Evolutionary conservation across 53 echinoderm and acorn worm species (phyloP).

Genomic region (Patiria pectinifera): DNA sequence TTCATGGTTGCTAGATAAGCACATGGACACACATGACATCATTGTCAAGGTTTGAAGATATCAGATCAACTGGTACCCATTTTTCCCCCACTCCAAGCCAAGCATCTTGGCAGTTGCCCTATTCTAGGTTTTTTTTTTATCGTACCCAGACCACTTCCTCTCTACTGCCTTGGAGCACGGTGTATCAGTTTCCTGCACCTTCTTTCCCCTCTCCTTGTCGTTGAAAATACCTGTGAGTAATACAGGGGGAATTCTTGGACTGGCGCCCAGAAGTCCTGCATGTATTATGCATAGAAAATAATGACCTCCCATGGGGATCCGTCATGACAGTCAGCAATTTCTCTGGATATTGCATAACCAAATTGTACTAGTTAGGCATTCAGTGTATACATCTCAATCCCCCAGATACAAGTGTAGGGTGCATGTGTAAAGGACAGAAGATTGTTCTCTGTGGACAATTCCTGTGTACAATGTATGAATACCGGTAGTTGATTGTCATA

Average conservation of each 20-base stretch:
- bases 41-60: not conserved
- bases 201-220: not conserved
- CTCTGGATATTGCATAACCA: not conserved
- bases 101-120: not conserved
- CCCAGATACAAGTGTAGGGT: too few species aligned
- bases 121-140: not conserved
- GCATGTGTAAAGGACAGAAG: too few species aligned
- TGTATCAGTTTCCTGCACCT: not conserved
- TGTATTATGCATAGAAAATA: not conserved
- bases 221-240: not conserved
- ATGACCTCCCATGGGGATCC: not conserved
- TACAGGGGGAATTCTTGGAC: not conserved
- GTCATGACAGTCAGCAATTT: not conserved
- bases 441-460: too few species aligned
- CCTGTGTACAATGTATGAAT: too few species aligned
- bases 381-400: not conserved
- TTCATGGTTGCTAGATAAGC: not conserved
- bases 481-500: too few species aligned
- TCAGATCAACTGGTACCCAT: not conserved
- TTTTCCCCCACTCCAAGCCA: not conserved
- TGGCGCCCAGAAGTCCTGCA: not conserved
- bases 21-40: not conserved
- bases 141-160: not conserved
- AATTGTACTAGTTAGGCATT: not conserved
- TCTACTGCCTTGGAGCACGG: not conserved